These are phyloP conservation scores for Osmerus eperlanus DNA, from an alignment of 2,113 vertebrate species.

Conservation along the genomic window DNA sequence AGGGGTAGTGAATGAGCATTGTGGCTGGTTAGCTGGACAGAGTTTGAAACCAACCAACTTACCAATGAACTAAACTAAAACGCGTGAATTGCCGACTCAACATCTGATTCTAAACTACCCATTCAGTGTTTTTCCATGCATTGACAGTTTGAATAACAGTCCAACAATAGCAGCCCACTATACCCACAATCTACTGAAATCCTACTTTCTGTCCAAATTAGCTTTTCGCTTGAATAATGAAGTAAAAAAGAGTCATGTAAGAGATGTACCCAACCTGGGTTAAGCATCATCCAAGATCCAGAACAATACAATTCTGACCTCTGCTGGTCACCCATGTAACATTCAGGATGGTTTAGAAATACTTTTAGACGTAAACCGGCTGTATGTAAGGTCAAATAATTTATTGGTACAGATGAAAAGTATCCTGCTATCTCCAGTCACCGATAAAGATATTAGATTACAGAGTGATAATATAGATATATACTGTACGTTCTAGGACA, in stretches of 20 bases:
- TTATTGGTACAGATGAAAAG: not conserved
- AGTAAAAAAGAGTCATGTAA: not conserved
- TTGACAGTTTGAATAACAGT: too few relatives aligned
- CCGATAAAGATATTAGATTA: not conserved
- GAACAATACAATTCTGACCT: conserved; percentile 49
- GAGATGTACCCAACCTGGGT: not conserved
- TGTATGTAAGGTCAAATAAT: not conserved
- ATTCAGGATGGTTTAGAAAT: not conserved
- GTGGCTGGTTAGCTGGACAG: not conserved
- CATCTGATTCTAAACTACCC: too few relatives aligned
- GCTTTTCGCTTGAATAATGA: too few relatives aligned
- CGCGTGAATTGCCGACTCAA: too few relatives aligned
- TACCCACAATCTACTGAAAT: too few relatives aligned
- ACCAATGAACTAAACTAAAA: too few relatives aligned
- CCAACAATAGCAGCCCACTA: too few relatives aligned
- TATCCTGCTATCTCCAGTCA: not conserved
- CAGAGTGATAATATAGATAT: not conserved
- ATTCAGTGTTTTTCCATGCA: not conserved
- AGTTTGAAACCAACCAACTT: too few relatives aligned
- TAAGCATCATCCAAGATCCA: not conserved
- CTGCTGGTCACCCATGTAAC: conserved; percentile 40
- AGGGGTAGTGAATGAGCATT: not conserved
- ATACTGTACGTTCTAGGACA: not conserved
- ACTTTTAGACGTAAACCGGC: not conserved
- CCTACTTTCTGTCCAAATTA: too few relatives aligned